A percentile compares a stretch with the other conserved stretches of the same genome.
Evolutionary conservation across 2,797 vertebrate genomes (phyloP).

Genomic region (Triplophysa bombifrons): DNA sequence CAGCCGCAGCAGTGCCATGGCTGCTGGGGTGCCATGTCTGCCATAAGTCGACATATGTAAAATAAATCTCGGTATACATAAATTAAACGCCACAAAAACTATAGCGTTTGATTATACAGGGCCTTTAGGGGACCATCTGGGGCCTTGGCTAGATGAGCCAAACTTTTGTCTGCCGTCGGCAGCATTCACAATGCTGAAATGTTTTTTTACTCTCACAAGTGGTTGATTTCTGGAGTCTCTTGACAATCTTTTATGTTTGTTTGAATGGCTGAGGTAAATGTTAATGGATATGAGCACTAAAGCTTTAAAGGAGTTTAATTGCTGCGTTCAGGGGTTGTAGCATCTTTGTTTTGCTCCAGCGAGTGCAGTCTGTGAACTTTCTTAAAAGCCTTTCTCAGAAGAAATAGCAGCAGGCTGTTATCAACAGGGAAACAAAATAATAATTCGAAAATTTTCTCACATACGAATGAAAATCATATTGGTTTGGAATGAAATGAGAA

Average conservation of each 20-base stretch:
- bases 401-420: constrained; percentile 9
- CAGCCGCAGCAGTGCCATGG: constrained; percentile 23
- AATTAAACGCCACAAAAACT: not conserved
- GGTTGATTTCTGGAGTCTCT: not conserved
- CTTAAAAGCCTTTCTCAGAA: constrained; percentile 36
- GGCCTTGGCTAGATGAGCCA: not conserved
- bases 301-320: constrained; percentile 39
- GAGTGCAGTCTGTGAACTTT: constrained; percentile 33
- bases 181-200: not conserved
- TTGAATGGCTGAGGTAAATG: constrained; percentile 21
- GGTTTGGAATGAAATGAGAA: too few relatives aligned
- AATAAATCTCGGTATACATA: not conserved
- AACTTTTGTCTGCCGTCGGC: not conserved
- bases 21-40: not conserved
- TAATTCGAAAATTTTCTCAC: constrained; percentile 24
- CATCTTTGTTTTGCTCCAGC: constrained; percentile 43
- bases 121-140: not conserved
- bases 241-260: not conserved
- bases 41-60: too few relatives aligned
- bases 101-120: not conserved
- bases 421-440: constrained; percentile 27
- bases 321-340: constrained; percentile 22
- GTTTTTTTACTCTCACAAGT: not conserved
- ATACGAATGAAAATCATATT: too few relatives aligned
- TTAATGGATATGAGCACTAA: constrained; percentile 42